Evolutionary conservation across 2,113 vertebrate genomes (phyloP).

Genomic region (Corvus hawaiiensis): DNA sequence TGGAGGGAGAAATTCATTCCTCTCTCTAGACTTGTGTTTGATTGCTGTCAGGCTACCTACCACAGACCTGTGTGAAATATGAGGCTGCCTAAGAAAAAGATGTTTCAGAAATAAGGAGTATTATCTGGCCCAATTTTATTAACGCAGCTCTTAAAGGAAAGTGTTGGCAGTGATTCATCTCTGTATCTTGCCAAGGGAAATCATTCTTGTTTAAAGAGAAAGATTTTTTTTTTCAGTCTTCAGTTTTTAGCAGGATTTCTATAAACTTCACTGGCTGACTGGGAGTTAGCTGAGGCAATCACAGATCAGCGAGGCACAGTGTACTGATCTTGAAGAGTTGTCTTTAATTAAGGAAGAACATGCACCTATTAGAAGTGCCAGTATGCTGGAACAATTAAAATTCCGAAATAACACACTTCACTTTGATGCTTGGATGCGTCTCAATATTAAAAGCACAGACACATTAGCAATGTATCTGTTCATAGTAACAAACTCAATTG

Average conservation of each 20-base stretch:
- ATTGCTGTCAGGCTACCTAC: constrained; percentile 35
- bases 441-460: constrained; percentile 39
- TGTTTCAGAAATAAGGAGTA: constrained; percentile 41
- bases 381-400: constrained; percentile 45
- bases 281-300: constrained; percentile 3
- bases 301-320: neutral
- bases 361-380: constrained; percentile 1
- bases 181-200: constrained; percentile 39
- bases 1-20: neutral
- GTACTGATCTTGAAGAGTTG: constrained; percentile 23
- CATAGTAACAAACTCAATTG: neutral
- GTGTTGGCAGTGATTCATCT: constrained; percentile 30
- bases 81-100: constrained; percentile 48
- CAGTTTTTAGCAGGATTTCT: neutral
- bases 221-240: neutral
- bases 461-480: neutral
- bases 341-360: constrained; percentile 51
- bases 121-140: constrained; percentile 37
- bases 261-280: constrained; percentile 1
- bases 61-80: constrained; percentile 44
- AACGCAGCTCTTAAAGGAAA: constrained; percentile 36
- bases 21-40: neutral
- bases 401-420: constrained; percentile 33
- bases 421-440: constrained; percentile 16
- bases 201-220: constrained; percentile 33